Base-by-base conservation (phyloP, 2,888 invertebrate genomes). In the Lepidocyrtinus sp. region DNA sequence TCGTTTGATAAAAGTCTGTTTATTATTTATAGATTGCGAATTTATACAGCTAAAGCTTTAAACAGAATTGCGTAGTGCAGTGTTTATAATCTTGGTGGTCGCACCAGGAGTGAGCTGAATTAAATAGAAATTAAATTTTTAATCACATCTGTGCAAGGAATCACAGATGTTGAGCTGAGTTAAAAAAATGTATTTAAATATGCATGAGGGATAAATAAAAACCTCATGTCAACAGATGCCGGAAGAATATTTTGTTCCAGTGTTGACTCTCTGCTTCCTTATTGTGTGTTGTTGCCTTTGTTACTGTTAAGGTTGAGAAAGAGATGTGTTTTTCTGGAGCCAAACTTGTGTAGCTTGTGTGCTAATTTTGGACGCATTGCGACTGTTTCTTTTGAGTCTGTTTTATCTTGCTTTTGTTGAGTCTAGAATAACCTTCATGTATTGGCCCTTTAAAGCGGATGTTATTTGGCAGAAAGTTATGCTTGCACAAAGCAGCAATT, bases 341-440 rank as follows among this genome's bases (percentile, higher is more conserved):
- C 75, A n/a, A n/a, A n/a, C n/a, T n/a, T n/a, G n/a, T n/a, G 71
- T 71, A 80, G 70, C 80, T 75, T 67, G 71, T 80, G 80, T 80
- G 80, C 80, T 80, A 80, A 80, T 80, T 80, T 80, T 70, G 80
- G 80, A 80, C 80, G 80, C 80, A 80, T 65, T 80, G 80, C 80
- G 80, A 75, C 80, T 80, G 74, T 70, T 19, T 69, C 70, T 45
- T 36, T 21, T 36, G n/a, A n/a, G 55, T 55, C 55, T 55, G 9
- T 55, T 55, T 12, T 68, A 46, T 46, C 46, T 59, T 19, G 15
- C 69, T 67, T 62, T n/a, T 26, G 71, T 72, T 72, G 27, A 22
- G 61, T 64, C 55, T 55, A 17, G 55, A 55, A 55, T 59, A 59
- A 24, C 68, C 45, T 45, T 68, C 2, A 55, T 69, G 22, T 45